Percentiles rank a stretch among this genome's conserved stretches.
These are phyloP conservation scores for Sphaerodactylus townsendi DNA, from an alignment of 2,113 vertebrate genomes.

Conservation along the genomic window DNA sequence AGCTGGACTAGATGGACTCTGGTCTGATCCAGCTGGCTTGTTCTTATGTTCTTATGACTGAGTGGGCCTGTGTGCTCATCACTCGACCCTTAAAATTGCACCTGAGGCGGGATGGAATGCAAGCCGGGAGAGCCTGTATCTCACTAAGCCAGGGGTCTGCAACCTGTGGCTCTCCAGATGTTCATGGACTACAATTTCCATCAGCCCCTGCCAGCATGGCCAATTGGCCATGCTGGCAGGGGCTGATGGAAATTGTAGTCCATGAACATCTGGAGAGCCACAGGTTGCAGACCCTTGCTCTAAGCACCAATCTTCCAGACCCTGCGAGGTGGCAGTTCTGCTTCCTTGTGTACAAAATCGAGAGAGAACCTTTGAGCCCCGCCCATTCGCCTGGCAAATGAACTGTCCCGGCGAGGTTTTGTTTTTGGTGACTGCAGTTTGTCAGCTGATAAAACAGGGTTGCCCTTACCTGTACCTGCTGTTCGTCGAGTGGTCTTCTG, in stretches of 20 bases:
- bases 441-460: background rate
- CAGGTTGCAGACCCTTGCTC: no score
- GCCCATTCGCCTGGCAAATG: background rate
- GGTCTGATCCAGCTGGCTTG: no score
- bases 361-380: background rate
- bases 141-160: background rate
- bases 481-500: no score
- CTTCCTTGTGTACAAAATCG: background rate
- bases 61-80: background rate
- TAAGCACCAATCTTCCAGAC: background rate
- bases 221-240: no score
- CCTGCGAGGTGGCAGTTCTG: background rate
- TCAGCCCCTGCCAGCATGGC: no score
- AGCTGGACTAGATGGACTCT: no score
- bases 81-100: background rate
- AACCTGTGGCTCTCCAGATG: no score
- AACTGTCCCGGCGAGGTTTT: background rate
- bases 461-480: no score
- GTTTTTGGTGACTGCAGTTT: background rate
- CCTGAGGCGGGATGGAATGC: background rate
- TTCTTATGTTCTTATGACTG: no score
- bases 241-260: no score
- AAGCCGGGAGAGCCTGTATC: background rate
- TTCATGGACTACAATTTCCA: no score
- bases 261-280: no score